These are phyloP conservation scores for Ricordea florida DNA, from an alignment of 92 coral and sea anemone species.

Conservation along the genomic window DNA sequence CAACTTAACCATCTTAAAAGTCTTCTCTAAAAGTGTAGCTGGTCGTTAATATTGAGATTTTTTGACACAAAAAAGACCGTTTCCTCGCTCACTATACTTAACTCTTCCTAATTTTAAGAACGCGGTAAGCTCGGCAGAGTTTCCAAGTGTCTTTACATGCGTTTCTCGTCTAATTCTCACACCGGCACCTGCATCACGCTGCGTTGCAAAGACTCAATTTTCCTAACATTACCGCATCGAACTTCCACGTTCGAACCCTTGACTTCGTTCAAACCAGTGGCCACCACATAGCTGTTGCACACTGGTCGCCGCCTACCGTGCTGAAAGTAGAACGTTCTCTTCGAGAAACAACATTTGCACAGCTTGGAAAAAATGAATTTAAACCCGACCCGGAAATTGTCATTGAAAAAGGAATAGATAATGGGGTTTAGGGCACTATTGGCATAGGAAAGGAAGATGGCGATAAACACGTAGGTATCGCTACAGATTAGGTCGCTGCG, in stretches of 20 bases:
- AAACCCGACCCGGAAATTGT: constrained; percentile 46
- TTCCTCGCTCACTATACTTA: too few species aligned
- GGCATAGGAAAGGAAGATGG: constrained; percentile 43
- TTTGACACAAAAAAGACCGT: too few species aligned
- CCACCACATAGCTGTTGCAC: neutral
- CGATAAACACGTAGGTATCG: constrained; percentile 32
- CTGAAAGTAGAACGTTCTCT: neutral
- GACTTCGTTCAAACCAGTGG: neutral
- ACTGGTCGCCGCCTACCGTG: neutral
- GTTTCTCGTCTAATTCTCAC: too few species aligned
- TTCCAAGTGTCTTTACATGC: too few species aligned
- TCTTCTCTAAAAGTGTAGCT: too few species aligned
- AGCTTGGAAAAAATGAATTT: constrained; percentile 21
- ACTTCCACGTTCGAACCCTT: neutral
- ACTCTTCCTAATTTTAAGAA: too few species aligned
- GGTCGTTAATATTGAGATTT: too few species aligned
- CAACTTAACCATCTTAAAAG: too few species aligned
- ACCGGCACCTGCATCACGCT: too few species aligned
- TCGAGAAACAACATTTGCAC: constrained; percentile 1
- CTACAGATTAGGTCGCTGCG: constrained; percentile 33
- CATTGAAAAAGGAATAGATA: constrained; percentile 61
- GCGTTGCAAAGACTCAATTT: neutral
- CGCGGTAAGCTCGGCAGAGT: too few species aligned
- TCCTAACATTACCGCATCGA: neutral
- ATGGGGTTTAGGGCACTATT: constrained; percentile 65